A percentile compares a stretch with the other conserved stretches of the same genome.
Evolutionary conservation across 2,797 vertebrate genomes (phyloP).

Genomic region (Paguma larvata): DNA sequence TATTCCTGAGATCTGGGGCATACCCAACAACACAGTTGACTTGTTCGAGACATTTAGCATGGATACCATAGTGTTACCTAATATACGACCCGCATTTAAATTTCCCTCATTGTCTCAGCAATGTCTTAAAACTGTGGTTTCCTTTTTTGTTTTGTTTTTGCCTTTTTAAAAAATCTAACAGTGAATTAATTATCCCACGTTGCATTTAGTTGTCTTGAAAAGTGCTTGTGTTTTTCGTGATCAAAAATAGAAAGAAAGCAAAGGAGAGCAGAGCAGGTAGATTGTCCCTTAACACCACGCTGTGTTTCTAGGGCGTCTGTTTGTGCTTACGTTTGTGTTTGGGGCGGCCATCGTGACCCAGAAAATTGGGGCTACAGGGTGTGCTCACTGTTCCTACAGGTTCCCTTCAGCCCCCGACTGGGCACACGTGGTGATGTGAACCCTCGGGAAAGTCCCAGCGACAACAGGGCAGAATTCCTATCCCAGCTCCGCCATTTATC

Average conservation of each 20-base stretch:
- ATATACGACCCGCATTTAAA: not conserved
- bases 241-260: not conserved
- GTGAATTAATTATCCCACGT: not conserved
- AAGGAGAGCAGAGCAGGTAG: not conserved
- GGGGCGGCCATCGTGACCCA: not conserved
- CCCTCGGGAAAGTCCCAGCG: not conserved
- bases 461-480: not conserved
- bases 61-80: not conserved
- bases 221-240: not conserved
- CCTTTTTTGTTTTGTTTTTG: not conserved
- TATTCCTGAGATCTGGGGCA: not conserved
- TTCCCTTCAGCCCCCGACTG: not conserved
- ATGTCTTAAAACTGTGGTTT: not conserved
- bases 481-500: not conserved
- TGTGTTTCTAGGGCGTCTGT: not conserved
- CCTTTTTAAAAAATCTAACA: not conserved
- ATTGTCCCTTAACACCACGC: not conserved
- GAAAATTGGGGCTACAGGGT: not conserved
- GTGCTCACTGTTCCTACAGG: not conserved
- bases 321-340: not conserved
- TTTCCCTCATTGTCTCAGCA: not conserved
- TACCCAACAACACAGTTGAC: not conserved
- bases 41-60: not conserved
- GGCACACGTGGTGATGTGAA: not conserved
- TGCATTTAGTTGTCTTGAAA: not conserved